These are phyloP conservation scores for Drosophila meridionalis DNA, from an alignment of 2,888 invertebrate genomes.

Conservation along the genomic window DNA sequence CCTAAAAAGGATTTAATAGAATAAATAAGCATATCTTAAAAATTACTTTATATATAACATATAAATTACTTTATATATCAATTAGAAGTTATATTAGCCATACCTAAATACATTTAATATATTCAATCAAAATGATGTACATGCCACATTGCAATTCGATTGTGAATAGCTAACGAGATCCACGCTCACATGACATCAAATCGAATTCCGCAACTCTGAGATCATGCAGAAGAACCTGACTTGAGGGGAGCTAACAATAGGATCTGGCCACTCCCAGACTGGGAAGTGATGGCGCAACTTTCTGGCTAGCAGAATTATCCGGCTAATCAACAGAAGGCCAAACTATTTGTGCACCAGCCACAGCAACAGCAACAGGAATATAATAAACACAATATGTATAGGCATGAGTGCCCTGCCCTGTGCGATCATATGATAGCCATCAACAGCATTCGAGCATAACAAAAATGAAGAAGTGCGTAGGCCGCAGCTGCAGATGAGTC, in stretches of 20 bases:
- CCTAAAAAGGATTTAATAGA: too few species aligned
- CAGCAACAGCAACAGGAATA: slow-evolving; percentile 7
- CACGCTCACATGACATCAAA: not conserved
- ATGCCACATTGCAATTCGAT: slow-evolving; percentile 9
- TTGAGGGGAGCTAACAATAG: slow-evolving; percentile 55
- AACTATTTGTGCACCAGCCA: slow-evolving; percentile 33
- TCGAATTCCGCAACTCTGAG: slow-evolving; percentile 46
- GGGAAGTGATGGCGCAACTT: slow-evolving; percentile 61
- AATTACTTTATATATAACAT: too few species aligned
- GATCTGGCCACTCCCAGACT: slow-evolving; percentile 61
- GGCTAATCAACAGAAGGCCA: slow-evolving; percentile 65
- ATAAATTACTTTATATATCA: not conserved
- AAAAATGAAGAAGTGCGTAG: slow-evolving; percentile 68
- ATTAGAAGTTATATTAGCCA: not conserved
- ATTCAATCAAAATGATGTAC: not conserved
- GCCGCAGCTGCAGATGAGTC: slow-evolving; percentile 42
- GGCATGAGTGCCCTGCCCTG: slow-evolving; percentile 50
- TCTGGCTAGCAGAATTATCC: slow-evolving; percentile 62
- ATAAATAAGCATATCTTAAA: too few species aligned
- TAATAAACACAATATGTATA: slow-evolving; percentile 13
- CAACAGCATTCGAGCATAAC: slow-evolving; percentile 47
- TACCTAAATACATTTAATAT: not conserved
- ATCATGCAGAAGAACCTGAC: slow-evolving; percentile 42
- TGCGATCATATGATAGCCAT: slow-evolving; percentile 63
- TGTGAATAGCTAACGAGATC: slow-evolving; percentile 27